phyloP scores from a whole-genome alignment of 2,888 invertebrate species.

The Stenodema calcarata region DNA sequence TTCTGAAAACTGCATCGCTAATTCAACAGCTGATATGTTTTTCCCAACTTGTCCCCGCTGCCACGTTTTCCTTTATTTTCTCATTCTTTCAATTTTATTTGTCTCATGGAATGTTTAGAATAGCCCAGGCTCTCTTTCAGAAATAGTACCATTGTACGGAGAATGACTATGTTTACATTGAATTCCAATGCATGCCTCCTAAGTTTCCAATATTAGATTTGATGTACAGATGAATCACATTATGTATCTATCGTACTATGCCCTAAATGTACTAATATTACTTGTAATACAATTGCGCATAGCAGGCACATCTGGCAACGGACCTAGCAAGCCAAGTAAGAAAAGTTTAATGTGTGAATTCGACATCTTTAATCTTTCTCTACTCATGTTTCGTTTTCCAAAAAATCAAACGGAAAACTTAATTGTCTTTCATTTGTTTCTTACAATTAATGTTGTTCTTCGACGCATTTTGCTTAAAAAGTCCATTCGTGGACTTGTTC shows the following conservation, averaged over 20 bases:
- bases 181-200: not conserved
- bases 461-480: no score
- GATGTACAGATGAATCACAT: not conserved
- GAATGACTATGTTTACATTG: not conserved
- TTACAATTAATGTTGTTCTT: no score
- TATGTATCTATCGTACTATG: not conserved
- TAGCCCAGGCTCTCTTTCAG: not conserved
- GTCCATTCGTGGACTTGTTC: no score
- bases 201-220: not conserved
- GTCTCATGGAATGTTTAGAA: not conserved
- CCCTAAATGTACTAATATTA: not conserved
- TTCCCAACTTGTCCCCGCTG: not conserved
- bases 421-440: no score
- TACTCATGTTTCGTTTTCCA: not conserved
- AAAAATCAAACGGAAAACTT: not conserved
- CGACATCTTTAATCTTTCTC: not conserved
- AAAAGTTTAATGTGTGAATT: not conserved
- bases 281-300: conserved; percentile 7
- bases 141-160: not conserved
- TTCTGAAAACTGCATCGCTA: not conserved
- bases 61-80: not conserved
- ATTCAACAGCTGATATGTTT: not conserved
- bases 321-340: conserved; percentile 57
- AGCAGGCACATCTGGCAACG: conserved; percentile 55
- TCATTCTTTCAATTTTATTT: not conserved